A percentile compares a stretch with the other conserved stretches of the same genome.
Conservation (phyloP, 2,888 invertebrate species). For the Icerya purchasi region DNA sequence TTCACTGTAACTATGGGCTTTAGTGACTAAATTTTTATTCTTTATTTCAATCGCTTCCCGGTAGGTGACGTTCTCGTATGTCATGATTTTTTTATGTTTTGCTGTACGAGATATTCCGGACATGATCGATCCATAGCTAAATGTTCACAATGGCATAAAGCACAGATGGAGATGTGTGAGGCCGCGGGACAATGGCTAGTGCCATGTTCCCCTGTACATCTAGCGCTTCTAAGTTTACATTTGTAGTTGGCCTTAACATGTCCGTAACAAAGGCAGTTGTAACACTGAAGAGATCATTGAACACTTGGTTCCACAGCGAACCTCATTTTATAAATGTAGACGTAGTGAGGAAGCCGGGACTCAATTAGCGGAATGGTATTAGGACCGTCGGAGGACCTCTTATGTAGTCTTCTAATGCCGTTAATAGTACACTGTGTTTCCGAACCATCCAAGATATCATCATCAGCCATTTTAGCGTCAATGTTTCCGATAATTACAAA, state of each 20-base stretch:
- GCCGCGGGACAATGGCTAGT: not conserved
- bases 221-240: not conserved
- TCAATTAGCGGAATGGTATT: not conserved
- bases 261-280: not conserved
- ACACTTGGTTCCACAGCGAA: not conserved
- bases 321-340: not conserved
- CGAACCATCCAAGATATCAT: not conserved
- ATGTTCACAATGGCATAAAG: not conserved
- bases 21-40: not conserved
- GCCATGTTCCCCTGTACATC: not conserved
- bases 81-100: not conserved
- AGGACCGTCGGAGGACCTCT: not conserved
- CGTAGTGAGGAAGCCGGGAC: not conserved
- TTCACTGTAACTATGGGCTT: not conserved
- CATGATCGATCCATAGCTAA: not conserved
- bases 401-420: not conserved
- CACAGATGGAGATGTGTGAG: not conserved
- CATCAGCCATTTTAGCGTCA: not conserved
- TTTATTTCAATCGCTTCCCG: not conserved
- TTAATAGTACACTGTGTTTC: not conserved
- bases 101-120: not conserved
- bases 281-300: not conserved
- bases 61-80: not conserved
- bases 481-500: not conserved
- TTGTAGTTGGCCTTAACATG: not conserved